Base-by-base conservation (phyloP, 1,140 invertebrate species). In the Heliconius eleuchia region DNA sequence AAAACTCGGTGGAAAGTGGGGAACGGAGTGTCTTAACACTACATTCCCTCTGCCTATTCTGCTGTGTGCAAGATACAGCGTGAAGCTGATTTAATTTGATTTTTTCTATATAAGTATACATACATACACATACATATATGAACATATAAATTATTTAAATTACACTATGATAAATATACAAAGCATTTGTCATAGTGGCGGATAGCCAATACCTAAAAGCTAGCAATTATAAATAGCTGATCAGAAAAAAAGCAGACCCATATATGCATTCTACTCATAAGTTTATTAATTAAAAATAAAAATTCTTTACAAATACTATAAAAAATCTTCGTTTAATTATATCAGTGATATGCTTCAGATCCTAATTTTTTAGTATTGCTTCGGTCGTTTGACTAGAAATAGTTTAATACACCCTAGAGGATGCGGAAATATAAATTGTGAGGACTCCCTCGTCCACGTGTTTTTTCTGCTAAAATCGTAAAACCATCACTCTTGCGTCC, bases 371-470 rank as follows among this genome's bases (percentile, higher is more conserved):
- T 13, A 66, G 9, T 30, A 4, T 13, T 18, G 30, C 27, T 66
- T 30, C 18, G 27, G 27, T 30, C 27, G 0, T 66, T 66, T 23
- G 11, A 66, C 1, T 60, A 37, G 37, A n/a, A 71, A 13, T 30
- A 42, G 74, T 46, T 30, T 34, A 70, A 70, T 18, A 71, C 70
- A 66, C 74, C 74, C 74, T 30, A 3, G 74, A 18, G 74, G 16
- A 71, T 76, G n/a, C 60, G 27, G 74, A 76, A 76, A 76, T 71
- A 76, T 76, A 76, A 18, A 76, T 76, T 76, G 74, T 46, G 23
- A 66, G 55, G 74, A 50, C 74, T 8, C 74, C 60, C 60, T 66
- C 23, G 39, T 27, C 60, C 42, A 50, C 60, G 30, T 50, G 34
- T n/a, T 57, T 52, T 76, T 76, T 76, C 46, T 71, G 3, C 23